Evolutionary conservation across 2,113 vertebrate genomes (phyloP).

Genomic region (Symphodus melops): DNA sequence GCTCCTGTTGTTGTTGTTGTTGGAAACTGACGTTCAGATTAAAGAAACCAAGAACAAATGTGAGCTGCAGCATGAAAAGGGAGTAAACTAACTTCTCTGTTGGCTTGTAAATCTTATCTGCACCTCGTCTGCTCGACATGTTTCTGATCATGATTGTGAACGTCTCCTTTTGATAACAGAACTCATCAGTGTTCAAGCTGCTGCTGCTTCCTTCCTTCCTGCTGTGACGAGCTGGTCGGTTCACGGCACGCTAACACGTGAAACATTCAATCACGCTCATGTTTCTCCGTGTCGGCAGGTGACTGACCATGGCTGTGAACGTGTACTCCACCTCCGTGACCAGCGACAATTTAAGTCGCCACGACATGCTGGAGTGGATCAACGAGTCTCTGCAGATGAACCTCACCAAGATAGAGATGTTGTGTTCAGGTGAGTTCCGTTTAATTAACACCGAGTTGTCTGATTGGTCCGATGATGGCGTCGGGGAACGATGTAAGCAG

Average conservation of each 20-base stretch:
- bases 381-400: conserved; percentile 96
- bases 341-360: conserved; percentile 96
- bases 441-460: neutral
- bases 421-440: conserved; percentile 90
- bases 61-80: no score
- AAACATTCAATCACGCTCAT: neutral
- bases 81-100: no score
- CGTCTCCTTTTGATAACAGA: neutral
- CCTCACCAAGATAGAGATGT: conserved; percentile 94
- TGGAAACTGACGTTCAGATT: no score
- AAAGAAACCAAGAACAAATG: no score
- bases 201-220: neutral
- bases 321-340: conserved; percentile 99
- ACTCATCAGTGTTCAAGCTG: no score
- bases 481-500: neutral
- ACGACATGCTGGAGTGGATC: conserved; percentile 99
- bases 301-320: conserved; percentile 95
- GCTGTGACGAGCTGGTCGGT: neutral
- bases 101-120: no score
- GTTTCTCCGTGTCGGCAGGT: conserved; percentile 49
- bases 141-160: neutral
- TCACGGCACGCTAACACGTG: neutral
- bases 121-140: no score
- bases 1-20: no score
- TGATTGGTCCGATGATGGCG: neutral